phyloP scores from a whole-genome alignment of 2,888 invertebrate genomes.

The Lymantria dispar region DNA sequence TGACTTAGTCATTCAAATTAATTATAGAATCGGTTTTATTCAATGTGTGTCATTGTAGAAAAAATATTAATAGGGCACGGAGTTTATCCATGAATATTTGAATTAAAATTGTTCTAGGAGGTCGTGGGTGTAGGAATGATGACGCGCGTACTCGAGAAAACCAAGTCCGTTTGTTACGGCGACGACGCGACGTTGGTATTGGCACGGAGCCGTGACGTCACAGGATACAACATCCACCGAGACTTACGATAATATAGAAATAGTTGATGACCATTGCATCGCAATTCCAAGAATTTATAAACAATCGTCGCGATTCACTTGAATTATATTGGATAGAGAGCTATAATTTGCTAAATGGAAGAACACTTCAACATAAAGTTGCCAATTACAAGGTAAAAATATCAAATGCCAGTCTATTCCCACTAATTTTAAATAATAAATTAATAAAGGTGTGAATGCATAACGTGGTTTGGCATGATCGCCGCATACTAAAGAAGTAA shows the following conservation, averaged over 20 bases:
- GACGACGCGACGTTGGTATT: constrained; percentile 22
- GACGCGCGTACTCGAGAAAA: constrained; percentile 22
- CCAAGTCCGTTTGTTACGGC: constrained; percentile 23
- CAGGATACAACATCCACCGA: constrained; percentile 49
- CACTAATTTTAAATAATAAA: too few relatives aligned
- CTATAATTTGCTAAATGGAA: neutral
- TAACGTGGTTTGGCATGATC: too few relatives aligned
- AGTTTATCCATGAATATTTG: constrained; percentile 48
- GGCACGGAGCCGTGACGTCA: constrained; percentile 49
- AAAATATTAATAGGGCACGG: constrained; percentile 50
- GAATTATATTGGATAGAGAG: constrained; percentile 11
- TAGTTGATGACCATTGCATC: constrained; percentile 69
- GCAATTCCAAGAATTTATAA: constrained; percentile 57
- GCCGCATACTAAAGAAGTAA: too few relatives aligned
- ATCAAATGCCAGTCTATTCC: too few relatives aligned
- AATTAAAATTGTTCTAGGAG: constrained; percentile 52
- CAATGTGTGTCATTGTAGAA: constrained; percentile 35
- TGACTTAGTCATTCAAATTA: constrained; percentile 20
- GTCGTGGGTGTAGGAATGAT: constrained; percentile 38
- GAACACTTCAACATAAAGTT: neutral
- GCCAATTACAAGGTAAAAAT: too few relatives aligned
- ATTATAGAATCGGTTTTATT: constrained; percentile 32
- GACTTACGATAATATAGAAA: constrained; percentile 58
- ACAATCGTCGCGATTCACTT: constrained; percentile 45
- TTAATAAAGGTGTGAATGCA: too few relatives aligned